Evolutionary conservation across 2,888 invertebrate genomes (phyloP).

Genomic region (Chaetoderma sp.): DNA sequence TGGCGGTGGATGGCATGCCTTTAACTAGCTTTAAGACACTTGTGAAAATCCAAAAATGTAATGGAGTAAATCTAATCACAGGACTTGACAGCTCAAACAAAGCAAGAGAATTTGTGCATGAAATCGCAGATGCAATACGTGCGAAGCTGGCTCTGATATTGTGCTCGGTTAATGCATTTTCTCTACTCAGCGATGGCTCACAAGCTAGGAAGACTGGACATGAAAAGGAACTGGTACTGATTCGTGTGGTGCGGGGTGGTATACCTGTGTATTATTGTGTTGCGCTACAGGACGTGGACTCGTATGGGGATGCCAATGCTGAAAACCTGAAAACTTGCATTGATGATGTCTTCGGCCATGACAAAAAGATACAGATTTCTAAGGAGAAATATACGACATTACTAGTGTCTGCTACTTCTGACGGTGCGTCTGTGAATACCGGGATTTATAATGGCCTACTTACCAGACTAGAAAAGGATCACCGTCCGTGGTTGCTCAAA

Average conservation of each 20-base stretch:
- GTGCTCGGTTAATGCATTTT: not conserved
- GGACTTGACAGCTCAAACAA: not conserved
- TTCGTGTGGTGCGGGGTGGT: constrained; percentile 4
- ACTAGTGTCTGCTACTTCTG: not conserved
- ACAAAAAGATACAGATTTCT: constrained; percentile 1
- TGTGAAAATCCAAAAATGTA: too few species aligned
- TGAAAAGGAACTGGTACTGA: constrained; percentile 7
- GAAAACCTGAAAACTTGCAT: not conserved
- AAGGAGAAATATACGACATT: not conserved
- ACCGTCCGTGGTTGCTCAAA: constrained; percentile 2
- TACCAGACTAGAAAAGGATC: not conserved
- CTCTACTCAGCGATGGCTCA: constrained; percentile 3
- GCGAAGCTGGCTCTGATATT: not conserved
- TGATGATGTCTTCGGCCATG: not conserved
- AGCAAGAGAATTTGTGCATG: not conserved
- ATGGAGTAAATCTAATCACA: too few species aligned
- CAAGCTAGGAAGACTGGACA: constrained; percentile 2
- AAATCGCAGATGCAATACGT: not conserved
- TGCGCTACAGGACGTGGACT: not conserved
- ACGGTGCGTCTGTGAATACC: not conserved
- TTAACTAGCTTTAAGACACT: too few species aligned
- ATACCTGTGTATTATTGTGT: constrained; percentile 9
- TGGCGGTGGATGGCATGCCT: too few species aligned
- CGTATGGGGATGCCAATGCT: constrained; percentile 8
- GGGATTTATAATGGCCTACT: not conserved